Percentiles rank a stretch among this genome's conserved stretches.
Conservation (phyloP, 2,113 vertebrate species). For the Martes martes region DNA sequence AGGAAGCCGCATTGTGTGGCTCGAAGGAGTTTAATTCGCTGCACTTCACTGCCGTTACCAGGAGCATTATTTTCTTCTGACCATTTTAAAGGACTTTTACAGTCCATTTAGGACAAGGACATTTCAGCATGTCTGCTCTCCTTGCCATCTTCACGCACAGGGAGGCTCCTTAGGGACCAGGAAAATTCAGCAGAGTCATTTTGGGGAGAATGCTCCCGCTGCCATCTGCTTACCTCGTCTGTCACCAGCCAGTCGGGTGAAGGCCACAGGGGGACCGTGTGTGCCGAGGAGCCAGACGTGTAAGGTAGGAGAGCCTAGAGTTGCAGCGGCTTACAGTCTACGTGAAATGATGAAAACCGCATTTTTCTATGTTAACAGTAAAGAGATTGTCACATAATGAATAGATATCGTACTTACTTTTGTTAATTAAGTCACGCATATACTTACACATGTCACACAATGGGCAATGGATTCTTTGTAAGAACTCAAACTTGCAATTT, state of each 20-base stretch:
- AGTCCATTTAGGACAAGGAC: not conserved
- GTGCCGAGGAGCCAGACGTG: rapidly evolving
- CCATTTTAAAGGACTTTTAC: not conserved
- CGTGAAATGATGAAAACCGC: not conserved
- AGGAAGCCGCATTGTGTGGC: rapidly evolving
- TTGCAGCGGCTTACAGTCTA: no score
- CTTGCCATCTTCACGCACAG: not conserved
- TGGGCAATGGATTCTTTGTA: not conserved
- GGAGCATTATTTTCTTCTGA: not conserved
- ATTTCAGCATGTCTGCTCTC: not conserved
- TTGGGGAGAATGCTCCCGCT: rapidly evolving
- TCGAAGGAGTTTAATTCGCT: not conserved
- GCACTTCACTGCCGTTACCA: not conserved
- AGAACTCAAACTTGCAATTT: not conserved
- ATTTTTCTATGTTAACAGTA: not conserved
- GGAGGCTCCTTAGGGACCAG: not conserved
- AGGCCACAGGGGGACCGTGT: not conserved
- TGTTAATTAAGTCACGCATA: not conserved
- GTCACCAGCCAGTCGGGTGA: not conserved
- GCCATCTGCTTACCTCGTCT: not conserved
- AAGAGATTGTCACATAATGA: not conserved
- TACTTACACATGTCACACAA: no score
- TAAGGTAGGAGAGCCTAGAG: not conserved
- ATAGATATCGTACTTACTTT: not conserved
- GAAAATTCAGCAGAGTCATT: rapidly evolving